A percentile compares a stretch with the other conserved stretches of the same genome.
Conservation (phyloP, 2,113 vertebrate genomes). For the Campylomormyrus numenius region DNA sequence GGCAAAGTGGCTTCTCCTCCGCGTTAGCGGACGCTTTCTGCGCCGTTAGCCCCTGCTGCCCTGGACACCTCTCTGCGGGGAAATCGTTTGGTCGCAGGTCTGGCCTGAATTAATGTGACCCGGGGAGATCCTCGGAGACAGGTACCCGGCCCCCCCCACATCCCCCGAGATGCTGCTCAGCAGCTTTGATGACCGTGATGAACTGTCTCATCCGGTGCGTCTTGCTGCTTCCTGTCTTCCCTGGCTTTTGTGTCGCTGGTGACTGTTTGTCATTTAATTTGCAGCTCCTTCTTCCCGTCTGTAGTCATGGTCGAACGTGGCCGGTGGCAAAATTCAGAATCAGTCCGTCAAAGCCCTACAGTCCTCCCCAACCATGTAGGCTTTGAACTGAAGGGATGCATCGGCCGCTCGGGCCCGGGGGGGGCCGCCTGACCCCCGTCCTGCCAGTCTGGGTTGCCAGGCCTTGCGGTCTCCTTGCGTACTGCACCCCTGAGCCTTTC, state of each 20-base stretch:
- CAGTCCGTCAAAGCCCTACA: not conserved
- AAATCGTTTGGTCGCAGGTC: not conserved
- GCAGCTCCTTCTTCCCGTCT: not conserved
- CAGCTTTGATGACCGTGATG: not conserved
- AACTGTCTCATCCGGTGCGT: not conserved
- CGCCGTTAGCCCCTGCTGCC: too few species aligned
- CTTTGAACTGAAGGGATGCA: not conserved
- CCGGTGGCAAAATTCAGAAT: not conserved
- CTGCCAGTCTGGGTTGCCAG: not conserved
- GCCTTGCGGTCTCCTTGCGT: not conserved
- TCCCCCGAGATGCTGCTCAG: not conserved
- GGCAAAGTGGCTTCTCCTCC: conserved; percentile 31
- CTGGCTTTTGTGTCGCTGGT: not conserved
- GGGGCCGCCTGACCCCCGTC: not conserved
- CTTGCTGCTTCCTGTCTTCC: not conserved
- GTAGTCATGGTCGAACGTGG: not conserved
- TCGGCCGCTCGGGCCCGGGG: not conserved
- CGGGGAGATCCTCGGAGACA: not conserved
- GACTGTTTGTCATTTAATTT: not conserved
- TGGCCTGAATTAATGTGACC: not conserved
- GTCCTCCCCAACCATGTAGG: not conserved
- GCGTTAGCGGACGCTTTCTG: not conserved
- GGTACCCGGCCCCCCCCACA: not conserved
- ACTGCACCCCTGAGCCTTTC: not conserved
- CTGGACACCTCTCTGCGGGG: not conserved